phyloP scores from a whole-genome alignment of 2,888 invertebrate genomes.

The Calameuta idolon region DNA sequence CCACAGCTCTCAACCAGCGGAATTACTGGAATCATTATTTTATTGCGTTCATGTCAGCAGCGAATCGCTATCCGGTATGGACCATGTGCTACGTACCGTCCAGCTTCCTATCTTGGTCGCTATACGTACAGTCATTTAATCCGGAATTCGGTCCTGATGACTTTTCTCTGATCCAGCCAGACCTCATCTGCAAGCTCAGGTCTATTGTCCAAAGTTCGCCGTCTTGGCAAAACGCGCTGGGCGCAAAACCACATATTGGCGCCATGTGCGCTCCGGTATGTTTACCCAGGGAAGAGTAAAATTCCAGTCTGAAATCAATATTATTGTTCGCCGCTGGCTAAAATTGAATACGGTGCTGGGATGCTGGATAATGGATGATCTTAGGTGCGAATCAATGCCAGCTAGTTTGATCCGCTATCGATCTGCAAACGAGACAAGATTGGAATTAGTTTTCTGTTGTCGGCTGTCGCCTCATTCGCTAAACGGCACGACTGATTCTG shows the following conservation, averaged over 20 bases:
- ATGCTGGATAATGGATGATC: background rate
- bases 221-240: background rate
- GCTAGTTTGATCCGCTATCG: background rate
- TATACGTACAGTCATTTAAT: background rate
- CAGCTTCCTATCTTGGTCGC: background rate
- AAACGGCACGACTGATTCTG: background rate
- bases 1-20: constrained; percentile 32
- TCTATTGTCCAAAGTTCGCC: background rate
- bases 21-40: constrained; percentile 53
- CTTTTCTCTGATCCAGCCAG: background rate
- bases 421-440: background rate
- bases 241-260: constrained; percentile 51
- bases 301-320: constrained; percentile 59
- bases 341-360: constrained; percentile 45
- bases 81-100: background rate
- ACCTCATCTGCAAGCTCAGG: background rate
- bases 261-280: constrained; percentile 60
- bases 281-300: constrained; percentile 58
- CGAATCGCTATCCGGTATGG: background rate
- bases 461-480: background rate
- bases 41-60: constrained; percentile 22
- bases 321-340: constrained; percentile 59
- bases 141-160: background rate
- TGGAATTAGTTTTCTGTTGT: background rate
- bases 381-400: background rate